phyloP scores from a whole-genome alignment of 2,113 vertebrate species.

The Oreotrochilus melanogaster region DNA sequence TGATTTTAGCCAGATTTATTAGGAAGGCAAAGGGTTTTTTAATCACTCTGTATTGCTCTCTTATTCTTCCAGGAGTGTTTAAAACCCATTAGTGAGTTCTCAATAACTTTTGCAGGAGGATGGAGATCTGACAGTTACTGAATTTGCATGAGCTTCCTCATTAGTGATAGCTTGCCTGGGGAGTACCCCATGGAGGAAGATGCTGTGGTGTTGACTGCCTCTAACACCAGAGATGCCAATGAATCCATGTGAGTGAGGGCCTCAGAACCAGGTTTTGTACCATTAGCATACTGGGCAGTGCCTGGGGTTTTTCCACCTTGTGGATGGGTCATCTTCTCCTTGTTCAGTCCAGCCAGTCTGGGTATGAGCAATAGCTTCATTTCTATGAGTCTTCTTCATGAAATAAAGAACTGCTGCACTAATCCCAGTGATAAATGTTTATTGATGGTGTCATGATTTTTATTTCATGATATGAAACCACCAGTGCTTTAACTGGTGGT shows the following conservation, averaged over 20 bases:
- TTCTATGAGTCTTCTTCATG: neutral
- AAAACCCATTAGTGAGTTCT: neutral
- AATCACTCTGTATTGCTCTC: neutral
- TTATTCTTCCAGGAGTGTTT: neutral
- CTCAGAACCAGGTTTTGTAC: neutral
- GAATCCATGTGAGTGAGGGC: neutral
- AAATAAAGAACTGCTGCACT: neutral
- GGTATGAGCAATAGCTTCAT: neutral
- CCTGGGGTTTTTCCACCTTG: neutral
- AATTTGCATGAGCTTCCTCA: neutral
- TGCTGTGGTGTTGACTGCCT: neutral
- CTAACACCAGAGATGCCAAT: neutral
- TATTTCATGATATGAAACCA: neutral
- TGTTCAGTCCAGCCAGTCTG: neutral
- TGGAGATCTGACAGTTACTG: neutral
- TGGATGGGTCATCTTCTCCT: neutral
- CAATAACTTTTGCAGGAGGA: neutral
- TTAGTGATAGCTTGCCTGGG: rapidly evolving
- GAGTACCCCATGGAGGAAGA: rapidly evolving
- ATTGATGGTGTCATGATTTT: neutral
- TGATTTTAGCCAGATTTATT: neutral
- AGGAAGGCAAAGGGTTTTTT: neutral
- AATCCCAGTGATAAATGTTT: neutral
- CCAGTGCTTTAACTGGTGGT: neutral
- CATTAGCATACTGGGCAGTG: neutral